Evolutionary conservation across 2,113 vertebrate species (phyloP), one percentile per base, ranked within the genome.

Genomic region (Malurus elegans): DNA sequence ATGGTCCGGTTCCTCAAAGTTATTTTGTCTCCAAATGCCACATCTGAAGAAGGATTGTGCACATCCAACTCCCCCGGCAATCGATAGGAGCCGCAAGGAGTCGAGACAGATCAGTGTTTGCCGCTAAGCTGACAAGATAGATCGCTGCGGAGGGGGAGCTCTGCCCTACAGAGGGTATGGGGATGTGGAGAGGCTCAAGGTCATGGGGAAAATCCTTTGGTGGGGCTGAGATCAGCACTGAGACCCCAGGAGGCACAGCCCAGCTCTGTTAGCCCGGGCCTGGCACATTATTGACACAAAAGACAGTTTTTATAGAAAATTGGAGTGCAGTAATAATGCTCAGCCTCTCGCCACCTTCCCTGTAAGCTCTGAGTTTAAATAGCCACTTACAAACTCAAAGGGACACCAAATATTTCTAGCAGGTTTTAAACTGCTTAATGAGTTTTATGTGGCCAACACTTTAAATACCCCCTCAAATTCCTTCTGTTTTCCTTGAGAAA

Each of bases 11-110:
- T 81, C 57, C 66, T 92, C 89, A 75, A 12, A 91, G 76, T 75
- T 83, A 89, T 93, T 95, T 89, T 96, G 93, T 84, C 89, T 93
- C 53, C 7, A 25, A 57, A 61, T 50, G 89, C 91, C 86, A 95
- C 42, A 74, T 4, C 57, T 3, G 3, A 72, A 78, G 89, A 83
- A 73, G 88, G 2, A 87, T 89, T 85, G 80, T 71, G 66, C 42
- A 65, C 84, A 29, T 89, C 84, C 56, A 34, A 10, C 79, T 74
- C 56, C 47, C 82, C 78, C 8, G n/a, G 57, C 64, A 61, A 95
- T 95, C 69, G 32, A 95, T 95, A 18, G 69, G 73, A 57, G 9
- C 69, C 8, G 78, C 31, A 4, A 81, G 70, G 38, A 85, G 87
- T 16, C 45, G 50, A 87, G 93, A 96, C 89, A 91, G 72, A 95